Evolutionary conservation across 2,888 invertebrate species (phyloP), one percentile per base, ranked within the genome.

Genomic region (Aleiodes testaceus): DNA sequence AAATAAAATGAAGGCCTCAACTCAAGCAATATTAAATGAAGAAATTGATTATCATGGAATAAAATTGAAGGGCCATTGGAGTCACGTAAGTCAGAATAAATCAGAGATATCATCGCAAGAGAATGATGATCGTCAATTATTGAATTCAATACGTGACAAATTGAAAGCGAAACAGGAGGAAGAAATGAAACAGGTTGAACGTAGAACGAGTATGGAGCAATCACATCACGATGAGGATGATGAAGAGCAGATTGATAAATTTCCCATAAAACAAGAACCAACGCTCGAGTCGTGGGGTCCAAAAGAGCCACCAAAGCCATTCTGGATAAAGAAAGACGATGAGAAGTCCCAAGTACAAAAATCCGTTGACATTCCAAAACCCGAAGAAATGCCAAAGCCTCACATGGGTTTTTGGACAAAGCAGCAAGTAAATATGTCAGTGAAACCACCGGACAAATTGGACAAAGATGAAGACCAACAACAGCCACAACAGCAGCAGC

Each of bases 151-250:
- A 11, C 89, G 90, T 61, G 90, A 90, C 71, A 87, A 90, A 72
- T 81, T 90, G 79, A 89, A 89, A 66, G 88, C 88, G 7, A 89
- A 89, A 53, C 90, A 90, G 61, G 90, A 90, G 68, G 85, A 88
- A 36, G 88, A 89, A 72, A 87, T 87, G 75, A 88, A 89, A 79
- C 79, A 78, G 18, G 75, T 79, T 12, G 73, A 64, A 63, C 72
- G 80, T 52, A 77, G 79, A 14, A 74, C 75, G n/a, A 79, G 75
- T 26, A 69, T 73, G 20, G 77, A 78, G 2, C 64, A 14, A 26
- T 42, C 11, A 3, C 55, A 47, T 30, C 59, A 71, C 5, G 74
- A 74, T 3, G 72, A 63, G 69, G 16, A 50, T 36, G 11, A 76
- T 69, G 36, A 53, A 45, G 64, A 61, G 12, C 44, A 63, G 20